Conservation (phyloP, 2,888 invertebrate species). For the Dryocosmus kuriphilus region DNA sequence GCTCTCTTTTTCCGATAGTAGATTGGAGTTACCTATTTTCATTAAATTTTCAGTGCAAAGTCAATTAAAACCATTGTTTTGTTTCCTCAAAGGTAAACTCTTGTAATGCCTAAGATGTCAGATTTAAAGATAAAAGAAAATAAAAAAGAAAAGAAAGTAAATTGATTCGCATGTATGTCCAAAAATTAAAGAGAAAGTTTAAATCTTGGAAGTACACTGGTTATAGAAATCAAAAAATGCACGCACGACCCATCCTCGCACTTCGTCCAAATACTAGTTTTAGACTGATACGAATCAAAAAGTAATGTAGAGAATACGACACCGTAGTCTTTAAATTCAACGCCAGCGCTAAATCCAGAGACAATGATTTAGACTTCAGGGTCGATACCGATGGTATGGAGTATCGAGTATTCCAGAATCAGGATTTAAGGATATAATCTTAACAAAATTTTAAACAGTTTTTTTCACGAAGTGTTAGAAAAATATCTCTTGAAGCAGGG, state of each 20-base stretch:
- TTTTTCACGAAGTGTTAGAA: not conserved
- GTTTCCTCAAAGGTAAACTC: constrained; percentile 1
- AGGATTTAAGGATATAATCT: constrained; percentile 31
- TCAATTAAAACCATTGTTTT: constrained; percentile 7
- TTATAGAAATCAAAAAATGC: constrained; percentile 48
- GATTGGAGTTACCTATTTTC: not conserved
- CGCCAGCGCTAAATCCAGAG: constrained; percentile 58
- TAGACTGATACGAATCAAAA: constrained; percentile 75
- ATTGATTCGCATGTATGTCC: constrained; percentile 8
- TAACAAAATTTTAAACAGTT: constrained; percentile 11
- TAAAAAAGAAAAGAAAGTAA: constrained; percentile 58
- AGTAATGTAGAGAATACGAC: constrained; percentile 57
- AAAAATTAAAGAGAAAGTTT: constrained; percentile 42
- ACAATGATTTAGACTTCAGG: constrained; percentile 43
- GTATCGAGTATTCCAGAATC: constrained; percentile 42
- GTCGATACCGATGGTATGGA: constrained; percentile 60
- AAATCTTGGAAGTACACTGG: constrained; percentile 48
- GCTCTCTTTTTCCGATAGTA: not conserved
- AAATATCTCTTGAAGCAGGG: not conserved
- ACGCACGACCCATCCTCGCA: constrained; percentile 74
- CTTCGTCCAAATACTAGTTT: constrained; percentile 75
- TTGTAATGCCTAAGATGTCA: not conserved
- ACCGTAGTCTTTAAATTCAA: constrained; percentile 57
- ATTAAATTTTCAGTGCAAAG: not conserved
- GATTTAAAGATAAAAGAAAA: constrained; percentile 42